Evolutionary conservation across 1,140 invertebrate species (phyloP).

Genomic region (Coptotermes formosanus): DNA sequence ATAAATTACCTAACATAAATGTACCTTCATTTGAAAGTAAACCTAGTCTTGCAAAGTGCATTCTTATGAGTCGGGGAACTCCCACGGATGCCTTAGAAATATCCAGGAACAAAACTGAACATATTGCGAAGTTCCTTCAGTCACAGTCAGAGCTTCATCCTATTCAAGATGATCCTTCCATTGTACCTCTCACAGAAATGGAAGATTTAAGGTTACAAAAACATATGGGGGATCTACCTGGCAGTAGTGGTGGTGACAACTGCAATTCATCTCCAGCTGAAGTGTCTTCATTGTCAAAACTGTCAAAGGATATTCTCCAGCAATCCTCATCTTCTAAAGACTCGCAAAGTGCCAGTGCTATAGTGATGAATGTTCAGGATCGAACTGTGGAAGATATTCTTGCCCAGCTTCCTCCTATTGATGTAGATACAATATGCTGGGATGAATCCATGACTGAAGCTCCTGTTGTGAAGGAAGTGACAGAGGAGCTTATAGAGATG

Average conservation of each 20-base stretch:
- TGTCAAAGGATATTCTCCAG: constrained; percentile 1
- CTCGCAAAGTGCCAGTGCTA: neutral
- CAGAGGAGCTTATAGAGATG: constrained; percentile 44
- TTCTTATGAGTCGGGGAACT: constrained; percentile 26
- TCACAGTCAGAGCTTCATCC: constrained; percentile 44
- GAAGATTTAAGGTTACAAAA: neutral
- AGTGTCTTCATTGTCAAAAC: neutral
- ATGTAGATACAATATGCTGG: constrained; percentile 42
- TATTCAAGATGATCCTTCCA: constrained; percentile 16
- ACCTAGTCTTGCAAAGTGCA: constrained; percentile 40
- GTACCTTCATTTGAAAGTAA: constrained; percentile 36
- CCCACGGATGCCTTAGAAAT: constrained; percentile 35
- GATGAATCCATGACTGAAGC: constrained; percentile 12
- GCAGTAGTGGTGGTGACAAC: neutral
- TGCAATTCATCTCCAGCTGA: neutral
- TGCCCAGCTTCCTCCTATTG: constrained; percentile 61
- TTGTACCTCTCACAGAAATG: neutral
- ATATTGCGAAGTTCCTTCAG: constrained; percentile 57
- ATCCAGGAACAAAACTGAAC: constrained; percentile 53
- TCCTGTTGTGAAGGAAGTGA: constrained; percentile 37
- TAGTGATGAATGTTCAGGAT: constrained; percentile 38
- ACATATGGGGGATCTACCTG: neutral
- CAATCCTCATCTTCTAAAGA: constrained; percentile 19
- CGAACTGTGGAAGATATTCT: constrained; percentile 57
- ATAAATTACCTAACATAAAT: constrained; percentile 30